Percentiles rank a stretch among this genome's conserved stretches.
Conservation (phyloP, 1,140 invertebrate species). For the Patella vulgata region DNA sequence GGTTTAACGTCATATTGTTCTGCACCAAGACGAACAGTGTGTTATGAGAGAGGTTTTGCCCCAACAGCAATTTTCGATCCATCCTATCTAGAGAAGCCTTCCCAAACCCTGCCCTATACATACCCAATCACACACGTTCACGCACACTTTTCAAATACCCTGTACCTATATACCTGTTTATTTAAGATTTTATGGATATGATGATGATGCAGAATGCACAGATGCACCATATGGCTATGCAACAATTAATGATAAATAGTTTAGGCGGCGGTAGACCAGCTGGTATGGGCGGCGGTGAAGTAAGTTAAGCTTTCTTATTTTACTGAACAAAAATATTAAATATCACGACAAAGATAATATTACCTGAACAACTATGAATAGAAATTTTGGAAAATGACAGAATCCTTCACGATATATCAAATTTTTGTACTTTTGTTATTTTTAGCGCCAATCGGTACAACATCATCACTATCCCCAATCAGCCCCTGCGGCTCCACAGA, state of each 20-base stretch:
- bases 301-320: no score
- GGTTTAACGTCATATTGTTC: background rate
- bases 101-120: no score
- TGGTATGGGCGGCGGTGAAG: constrained; percentile 6
- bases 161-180: constrained; percentile 3
- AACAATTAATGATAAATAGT: constrained; percentile 54
- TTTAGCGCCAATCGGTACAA: no score
- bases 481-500: no score
- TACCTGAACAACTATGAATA: no score
- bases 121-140: no score
- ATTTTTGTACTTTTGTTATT: no score
- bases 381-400: no score
- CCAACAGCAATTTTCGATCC: background rate
- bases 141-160: background rate
- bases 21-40: background rate
- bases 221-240: constrained; percentile 62
- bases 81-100: background rate
- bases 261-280: constrained; percentile 11
- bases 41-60: background rate
- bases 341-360: no score
- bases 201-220: constrained; percentile 63
- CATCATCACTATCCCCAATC: no score
- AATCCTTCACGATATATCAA: no score
- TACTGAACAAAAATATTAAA: no score
- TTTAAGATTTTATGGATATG: constrained; percentile 61